These are phyloP conservation scores for Telmatherina bonti DNA, from an alignment of 2,797 vertebrate species.

Conservation along the genomic window DNA sequence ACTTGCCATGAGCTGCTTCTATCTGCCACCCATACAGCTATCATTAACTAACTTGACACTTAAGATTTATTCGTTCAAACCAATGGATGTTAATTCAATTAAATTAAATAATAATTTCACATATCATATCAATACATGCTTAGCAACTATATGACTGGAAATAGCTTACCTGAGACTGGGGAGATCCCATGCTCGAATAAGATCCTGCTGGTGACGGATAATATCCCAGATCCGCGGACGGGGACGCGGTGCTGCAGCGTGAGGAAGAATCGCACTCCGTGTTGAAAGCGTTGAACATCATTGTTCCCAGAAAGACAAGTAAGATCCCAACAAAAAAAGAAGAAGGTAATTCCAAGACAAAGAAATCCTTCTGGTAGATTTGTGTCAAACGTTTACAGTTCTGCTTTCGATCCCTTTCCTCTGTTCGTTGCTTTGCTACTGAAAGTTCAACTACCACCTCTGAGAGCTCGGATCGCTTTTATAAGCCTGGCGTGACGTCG, in stretches of 20 bases:
- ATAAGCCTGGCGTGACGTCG: constrained; percentile 65
- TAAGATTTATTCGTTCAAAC: constrained; percentile 2
- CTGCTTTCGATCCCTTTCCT: background rate
- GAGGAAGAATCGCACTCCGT: constrained; percentile 93
- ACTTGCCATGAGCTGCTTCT: background rate
- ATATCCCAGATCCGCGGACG: constrained; percentile 87
- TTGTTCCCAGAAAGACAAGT: constrained; percentile 41
- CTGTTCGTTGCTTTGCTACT: background rate
- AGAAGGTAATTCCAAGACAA: constrained; percentile 28
- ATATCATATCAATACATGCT: background rate
- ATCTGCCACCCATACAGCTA: background rate
- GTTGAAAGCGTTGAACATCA: constrained; percentile 92
- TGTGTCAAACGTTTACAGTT: constrained; percentile 21
- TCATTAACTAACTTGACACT: background rate
- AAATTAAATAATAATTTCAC: background rate
- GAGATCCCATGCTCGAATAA: constrained; percentile 91
- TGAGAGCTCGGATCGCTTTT: constrained; percentile 42
- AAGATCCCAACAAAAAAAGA: constrained; percentile 42
- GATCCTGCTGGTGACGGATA: constrained; percentile 91
- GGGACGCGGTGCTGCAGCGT: constrained; percentile 95
- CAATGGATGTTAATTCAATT: background rate
- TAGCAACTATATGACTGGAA: constrained; percentile 27
- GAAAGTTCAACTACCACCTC: constrained; percentile 71
- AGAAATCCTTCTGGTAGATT: constrained; percentile 42
- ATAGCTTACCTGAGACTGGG: constrained; percentile 87